Conservation (phyloP, 2,797 vertebrate genomes). For the Platyrinchus mystaceus region DNA sequence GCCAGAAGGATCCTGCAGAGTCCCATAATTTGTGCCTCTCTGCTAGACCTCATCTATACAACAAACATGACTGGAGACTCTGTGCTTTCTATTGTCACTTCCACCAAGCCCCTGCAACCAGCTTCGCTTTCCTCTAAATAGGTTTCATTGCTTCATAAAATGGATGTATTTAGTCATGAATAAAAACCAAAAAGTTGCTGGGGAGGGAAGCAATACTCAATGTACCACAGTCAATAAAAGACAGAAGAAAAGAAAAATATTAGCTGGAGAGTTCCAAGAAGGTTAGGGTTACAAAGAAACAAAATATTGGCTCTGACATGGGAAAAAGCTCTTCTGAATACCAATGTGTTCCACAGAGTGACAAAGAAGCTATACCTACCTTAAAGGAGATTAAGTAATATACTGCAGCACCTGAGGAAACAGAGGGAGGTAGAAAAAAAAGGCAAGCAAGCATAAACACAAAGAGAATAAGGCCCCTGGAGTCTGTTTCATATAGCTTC, state of each 20-base stretch:
- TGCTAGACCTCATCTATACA: neutral
- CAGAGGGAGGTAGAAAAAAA: neutral
- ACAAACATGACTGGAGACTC: rapidly evolving
- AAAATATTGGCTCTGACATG: slow-evolving; percentile 48
- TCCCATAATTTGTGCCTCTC: neutral
- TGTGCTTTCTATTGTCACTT: neutral
- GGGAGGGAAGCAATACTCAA: neutral
- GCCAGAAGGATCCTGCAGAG: neutral
- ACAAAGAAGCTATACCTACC: slow-evolving; percentile 27
- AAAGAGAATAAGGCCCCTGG: slow-evolving; percentile 16
- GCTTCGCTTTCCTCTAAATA: neutral
- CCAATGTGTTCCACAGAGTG: neutral
- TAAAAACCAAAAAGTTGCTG: neutral
- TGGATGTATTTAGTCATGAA: neutral
- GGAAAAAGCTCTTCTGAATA: slow-evolving; percentile 47
- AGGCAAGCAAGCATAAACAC: slow-evolving; percentile 13
- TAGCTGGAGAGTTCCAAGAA: slow-evolving; percentile 34
- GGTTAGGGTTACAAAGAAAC: slow-evolving; percentile 47
- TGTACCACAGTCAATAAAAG: slow-evolving; percentile 6
- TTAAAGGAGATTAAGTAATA: slow-evolving; percentile 52
- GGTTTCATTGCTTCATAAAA: slow-evolving; percentile 11
- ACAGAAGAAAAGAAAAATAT: slow-evolving; percentile 17
- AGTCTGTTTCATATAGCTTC: slow-evolving; percentile 24
- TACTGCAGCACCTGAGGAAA: neutral
- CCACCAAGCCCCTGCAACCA: neutral